Conservation (phyloP, 2,113 vertebrate species). For the Chascanopsetta lugubris region DNA sequence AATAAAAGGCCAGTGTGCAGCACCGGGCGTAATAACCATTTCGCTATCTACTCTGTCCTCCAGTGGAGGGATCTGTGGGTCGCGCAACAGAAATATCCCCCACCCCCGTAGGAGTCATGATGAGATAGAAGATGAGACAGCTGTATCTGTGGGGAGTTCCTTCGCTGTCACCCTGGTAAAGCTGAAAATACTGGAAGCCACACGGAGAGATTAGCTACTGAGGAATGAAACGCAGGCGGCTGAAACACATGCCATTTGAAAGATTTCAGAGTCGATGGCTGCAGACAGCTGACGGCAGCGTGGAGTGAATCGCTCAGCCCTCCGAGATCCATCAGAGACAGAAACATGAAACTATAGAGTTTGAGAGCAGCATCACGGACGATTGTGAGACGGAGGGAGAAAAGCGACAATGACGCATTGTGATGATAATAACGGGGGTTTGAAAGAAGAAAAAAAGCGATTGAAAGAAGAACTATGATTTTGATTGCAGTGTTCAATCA, state of each 20-base stretch:
- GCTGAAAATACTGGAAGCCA: constrained; percentile 38
- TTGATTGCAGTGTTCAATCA: too few species aligned
- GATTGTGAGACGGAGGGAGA: neutral
- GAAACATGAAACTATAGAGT: constrained; percentile 19
- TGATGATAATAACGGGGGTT: too few species aligned
- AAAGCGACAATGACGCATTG: neutral
- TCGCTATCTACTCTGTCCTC: constrained; percentile 21
- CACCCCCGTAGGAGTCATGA: constrained; percentile 6
- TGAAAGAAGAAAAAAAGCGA: too few species aligned
- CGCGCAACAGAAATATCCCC: constrained; percentile 21
- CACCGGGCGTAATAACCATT: constrained; percentile 21
- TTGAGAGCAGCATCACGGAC: constrained; percentile 14
- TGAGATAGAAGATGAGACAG: constrained; percentile 27
- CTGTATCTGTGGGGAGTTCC: constrained; percentile 43
- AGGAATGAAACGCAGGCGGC: constrained; percentile 31
- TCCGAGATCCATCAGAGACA: constrained; percentile 13
- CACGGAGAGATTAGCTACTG: constrained; percentile 38
- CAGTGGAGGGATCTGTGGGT: constrained; percentile 34
- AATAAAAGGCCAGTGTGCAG: constrained; percentile 34
- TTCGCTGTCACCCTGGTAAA: constrained; percentile 42
- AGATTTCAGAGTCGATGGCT: constrained; percentile 39
- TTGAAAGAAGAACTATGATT: too few species aligned
- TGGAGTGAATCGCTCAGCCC: constrained; percentile 21
- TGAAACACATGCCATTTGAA: constrained; percentile 33
- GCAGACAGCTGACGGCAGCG: constrained; percentile 41